Conservation (phyloP, 2,113 vertebrate genomes). For the Pseudolaguvia tuberculata region DNA sequence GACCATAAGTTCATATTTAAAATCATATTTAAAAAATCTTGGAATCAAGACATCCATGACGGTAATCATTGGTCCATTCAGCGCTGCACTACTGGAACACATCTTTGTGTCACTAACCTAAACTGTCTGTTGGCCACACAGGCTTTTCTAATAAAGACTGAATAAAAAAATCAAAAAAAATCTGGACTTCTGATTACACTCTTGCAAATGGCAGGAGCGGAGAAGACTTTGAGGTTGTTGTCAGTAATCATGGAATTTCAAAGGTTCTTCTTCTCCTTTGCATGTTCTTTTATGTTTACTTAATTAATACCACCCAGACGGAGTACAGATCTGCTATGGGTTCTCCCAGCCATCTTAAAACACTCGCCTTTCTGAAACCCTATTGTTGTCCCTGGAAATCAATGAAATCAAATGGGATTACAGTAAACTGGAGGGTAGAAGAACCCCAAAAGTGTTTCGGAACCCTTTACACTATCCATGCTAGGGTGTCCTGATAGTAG, state of each 20-base stretch:
- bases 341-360: conserved; percentile 4
- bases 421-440: neutral
- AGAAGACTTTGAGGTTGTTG: conserved; percentile 4
- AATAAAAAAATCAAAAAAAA: conserved; percentile 10
- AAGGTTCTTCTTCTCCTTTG: neutral
- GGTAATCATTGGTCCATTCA: neutral
- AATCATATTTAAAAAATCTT: conserved; percentile 1
- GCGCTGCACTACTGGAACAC: conserved; percentile 15
- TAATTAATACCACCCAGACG: conserved; percentile 9
- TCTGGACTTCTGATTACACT: conserved; percentile 20
- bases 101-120: conserved; percentile 11
- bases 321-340: conserved; percentile 7
- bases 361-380: neutral
- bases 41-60: neutral
- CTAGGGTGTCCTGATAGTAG: neutral
- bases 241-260: conserved; percentile 11
- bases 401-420: conserved; percentile 22
- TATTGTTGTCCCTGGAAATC: conserved; percentile 16
- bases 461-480: neutral
- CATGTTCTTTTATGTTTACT: conserved; percentile 11
- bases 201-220: neutral
- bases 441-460: neutral
- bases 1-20: conserved; percentile 18
- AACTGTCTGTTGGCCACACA: conserved; percentile 14
- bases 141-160: neutral